Percentiles rank a stretch among this genome's conserved stretches.
These are phyloP conservation scores for Drosophila phalerata DNA, from an alignment of 2,888 invertebrate species.

Conservation along the genomic window DNA sequence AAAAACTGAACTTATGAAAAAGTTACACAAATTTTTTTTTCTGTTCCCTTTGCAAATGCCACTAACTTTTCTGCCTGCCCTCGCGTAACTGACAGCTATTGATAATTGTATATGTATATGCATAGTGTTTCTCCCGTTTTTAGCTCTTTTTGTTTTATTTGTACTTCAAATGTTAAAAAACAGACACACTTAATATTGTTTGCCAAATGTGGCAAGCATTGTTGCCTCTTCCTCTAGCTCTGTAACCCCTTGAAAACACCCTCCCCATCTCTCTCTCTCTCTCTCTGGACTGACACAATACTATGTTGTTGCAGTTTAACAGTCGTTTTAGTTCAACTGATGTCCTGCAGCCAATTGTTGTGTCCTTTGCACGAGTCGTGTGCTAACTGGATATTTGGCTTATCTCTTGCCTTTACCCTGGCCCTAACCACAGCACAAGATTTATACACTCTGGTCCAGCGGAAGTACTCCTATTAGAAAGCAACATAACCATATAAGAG, in stretches of 20 bases:
- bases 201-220: conserved; percentile 57
- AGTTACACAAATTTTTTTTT: too few species aligned
- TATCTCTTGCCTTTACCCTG: conserved; percentile 54
- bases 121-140: conserved; percentile 5
- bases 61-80: conserved; percentile 10
- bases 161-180: conserved; percentile 63
- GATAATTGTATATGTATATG: conserved; percentile 17
- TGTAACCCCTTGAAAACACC: neutral
- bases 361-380: conserved; percentile 43
- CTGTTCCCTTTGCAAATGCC: neutral
- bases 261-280: neutral
- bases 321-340: conserved; percentile 49
- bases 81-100: conserved; percentile 26
- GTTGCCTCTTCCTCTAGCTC: neutral
- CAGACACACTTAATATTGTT: conserved; percentile 67
- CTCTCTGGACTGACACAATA: conserved; percentile 1
- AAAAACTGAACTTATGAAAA: too few species aligned
- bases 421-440: conserved; percentile 50
- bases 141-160: conserved; percentile 54
- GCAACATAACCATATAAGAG: conserved; percentile 31
- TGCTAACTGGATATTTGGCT: conserved; percentile 43
- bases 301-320: conserved; percentile 45
- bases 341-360: conserved; percentile 67
- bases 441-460: conserved; percentile 60
- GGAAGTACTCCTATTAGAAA: conserved; percentile 47